Conservation (phyloP, 2,113 vertebrate species). For the Neodontobutis hainanensis region DNA sequence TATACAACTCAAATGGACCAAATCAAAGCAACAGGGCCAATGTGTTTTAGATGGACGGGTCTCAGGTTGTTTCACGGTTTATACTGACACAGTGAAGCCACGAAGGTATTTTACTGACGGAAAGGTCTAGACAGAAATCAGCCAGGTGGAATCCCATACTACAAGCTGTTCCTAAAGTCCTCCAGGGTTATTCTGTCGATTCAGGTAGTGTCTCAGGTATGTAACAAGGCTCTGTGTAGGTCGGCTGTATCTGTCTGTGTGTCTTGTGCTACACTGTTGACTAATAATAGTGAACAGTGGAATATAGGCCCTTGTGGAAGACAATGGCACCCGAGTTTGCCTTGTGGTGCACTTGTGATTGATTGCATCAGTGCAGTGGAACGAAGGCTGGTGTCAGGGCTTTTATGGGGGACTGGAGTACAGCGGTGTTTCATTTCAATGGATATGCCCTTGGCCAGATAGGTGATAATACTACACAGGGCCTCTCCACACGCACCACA, state of each 20-base stretch:
- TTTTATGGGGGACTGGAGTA: slow-evolving; percentile 61
- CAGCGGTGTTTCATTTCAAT: slow-evolving; percentile 70
- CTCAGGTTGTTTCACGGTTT: slow-evolving; percentile 23
- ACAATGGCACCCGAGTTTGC: slow-evolving; percentile 26
- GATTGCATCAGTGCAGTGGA: slow-evolving; percentile 73
- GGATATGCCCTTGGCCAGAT: slow-evolving; percentile 69
- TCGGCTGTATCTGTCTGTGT: background rate
- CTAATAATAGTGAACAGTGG: slow-evolving; percentile 15
- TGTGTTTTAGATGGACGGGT: slow-evolving; percentile 24
- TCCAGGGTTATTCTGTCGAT: too few relatives aligned
- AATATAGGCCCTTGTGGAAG: slow-evolving; percentile 6
- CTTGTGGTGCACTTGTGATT: slow-evolving; percentile 60
- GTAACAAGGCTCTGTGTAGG: too few relatives aligned
- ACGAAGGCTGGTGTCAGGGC: slow-evolving; percentile 67
- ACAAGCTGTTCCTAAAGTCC: too few relatives aligned
- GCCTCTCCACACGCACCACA: slow-evolving; percentile 1
- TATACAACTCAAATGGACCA: slow-evolving; percentile 16
- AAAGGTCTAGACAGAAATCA: slow-evolving; percentile 7
- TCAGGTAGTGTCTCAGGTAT: too few relatives aligned
- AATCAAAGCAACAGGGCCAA: slow-evolving; percentile 17
- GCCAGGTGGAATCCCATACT: background rate
- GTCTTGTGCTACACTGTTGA: slow-evolving; percentile 6
- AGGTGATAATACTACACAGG: slow-evolving; percentile 49
- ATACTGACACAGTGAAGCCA: background rate
- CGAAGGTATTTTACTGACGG: slow-evolving; percentile 12